Evolutionary conservation across 2,888 invertebrate species (phyloP).

Genomic region (Drosophila tripunctata): DNA sequence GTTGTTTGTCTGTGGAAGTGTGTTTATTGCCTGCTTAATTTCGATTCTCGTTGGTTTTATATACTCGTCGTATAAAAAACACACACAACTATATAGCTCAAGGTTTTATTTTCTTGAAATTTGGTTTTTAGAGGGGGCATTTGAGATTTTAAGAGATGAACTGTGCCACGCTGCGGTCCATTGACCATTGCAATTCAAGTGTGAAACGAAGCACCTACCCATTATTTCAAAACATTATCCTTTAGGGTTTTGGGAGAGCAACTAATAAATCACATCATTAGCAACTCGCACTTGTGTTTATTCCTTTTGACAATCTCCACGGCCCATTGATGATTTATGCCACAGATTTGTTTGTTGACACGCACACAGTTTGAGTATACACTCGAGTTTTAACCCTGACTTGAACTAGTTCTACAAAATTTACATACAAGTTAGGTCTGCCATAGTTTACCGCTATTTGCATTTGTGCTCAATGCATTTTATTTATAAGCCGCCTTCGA

Average conservation of each 20-base stretch:
- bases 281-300: conserved; percentile 47
- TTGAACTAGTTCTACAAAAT: conserved; percentile 28
- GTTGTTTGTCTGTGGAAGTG: conserved; percentile 15
- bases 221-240: conserved; percentile 44
- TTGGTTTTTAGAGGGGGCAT: conserved; percentile 19
- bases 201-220: conserved; percentile 67
- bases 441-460: conserved; percentile 67
- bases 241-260: conserved; percentile 40
- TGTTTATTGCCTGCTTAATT: conserved; percentile 38
- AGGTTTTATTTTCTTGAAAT: no score
- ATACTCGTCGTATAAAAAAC: conserved; percentile 46
- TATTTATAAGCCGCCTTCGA: conserved; percentile 37
- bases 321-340: conserved; percentile 62
- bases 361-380: conserved; percentile 8
- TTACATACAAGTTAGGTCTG: conserved; percentile 24
- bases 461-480: conserved; percentile 73
- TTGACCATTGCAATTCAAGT: conserved; percentile 65
- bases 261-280: conserved; percentile 76
- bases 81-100: conserved; percentile 22
- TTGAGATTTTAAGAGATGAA: conserved; percentile 35
- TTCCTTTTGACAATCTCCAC: conserved; percentile 37
- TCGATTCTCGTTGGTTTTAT: conserved; percentile 36
- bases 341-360: conserved; percentile 70
- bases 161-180: conserved; percentile 47
- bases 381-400: conserved; percentile 37